Conservation (phyloP, 2,797 vertebrate genomes). For the Onychomys leucogaster region DNA sequence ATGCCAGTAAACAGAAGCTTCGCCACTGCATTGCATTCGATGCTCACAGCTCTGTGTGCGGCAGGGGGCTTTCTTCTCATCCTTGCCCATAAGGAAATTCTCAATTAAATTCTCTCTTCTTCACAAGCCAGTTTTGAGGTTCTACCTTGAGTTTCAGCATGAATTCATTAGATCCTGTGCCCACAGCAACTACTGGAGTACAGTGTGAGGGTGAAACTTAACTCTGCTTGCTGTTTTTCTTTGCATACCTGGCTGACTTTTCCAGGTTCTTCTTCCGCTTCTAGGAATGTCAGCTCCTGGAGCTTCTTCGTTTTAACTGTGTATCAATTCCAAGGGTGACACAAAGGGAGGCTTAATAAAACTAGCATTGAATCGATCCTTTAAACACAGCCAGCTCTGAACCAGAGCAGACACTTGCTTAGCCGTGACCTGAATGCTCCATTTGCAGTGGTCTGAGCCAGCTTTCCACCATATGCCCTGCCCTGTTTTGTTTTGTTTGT, state of each 20-base stretch:
- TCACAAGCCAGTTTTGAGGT: constrained; percentile 42
- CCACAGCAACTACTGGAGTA: background rate
- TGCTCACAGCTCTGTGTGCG: background rate
- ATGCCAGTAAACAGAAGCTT: background rate
- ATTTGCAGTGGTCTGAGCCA: background rate
- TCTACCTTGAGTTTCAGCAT: constrained; percentile 39
- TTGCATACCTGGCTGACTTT: constrained; percentile 46
- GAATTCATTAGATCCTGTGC: background rate
- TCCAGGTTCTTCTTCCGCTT: constrained; percentile 31
- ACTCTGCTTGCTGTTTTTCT: constrained; percentile 46
- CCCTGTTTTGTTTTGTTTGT: background rate
- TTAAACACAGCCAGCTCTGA: constrained; percentile 3
- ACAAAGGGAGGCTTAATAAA: constrained; percentile 48
- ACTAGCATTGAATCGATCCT: background rate
- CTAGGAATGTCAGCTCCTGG: constrained; percentile 44
- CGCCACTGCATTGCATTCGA: background rate
- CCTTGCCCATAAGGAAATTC: constrained; percentile 46
- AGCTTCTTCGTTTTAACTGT: constrained; percentile 56
- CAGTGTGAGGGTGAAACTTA: constrained; percentile 14
- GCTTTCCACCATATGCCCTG: background rate
- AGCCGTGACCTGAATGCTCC: background rate
- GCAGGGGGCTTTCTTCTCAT: background rate
- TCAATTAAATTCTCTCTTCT: constrained; percentile 44
- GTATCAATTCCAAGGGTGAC: constrained; percentile 10
- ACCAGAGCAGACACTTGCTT: background rate